A percentile compares a stretch with the other conserved stretches of the same genome.
phyloP scores from a whole-genome alignment of 2,888 invertebrate species.

The Gandaritis pyraliata region DNA sequence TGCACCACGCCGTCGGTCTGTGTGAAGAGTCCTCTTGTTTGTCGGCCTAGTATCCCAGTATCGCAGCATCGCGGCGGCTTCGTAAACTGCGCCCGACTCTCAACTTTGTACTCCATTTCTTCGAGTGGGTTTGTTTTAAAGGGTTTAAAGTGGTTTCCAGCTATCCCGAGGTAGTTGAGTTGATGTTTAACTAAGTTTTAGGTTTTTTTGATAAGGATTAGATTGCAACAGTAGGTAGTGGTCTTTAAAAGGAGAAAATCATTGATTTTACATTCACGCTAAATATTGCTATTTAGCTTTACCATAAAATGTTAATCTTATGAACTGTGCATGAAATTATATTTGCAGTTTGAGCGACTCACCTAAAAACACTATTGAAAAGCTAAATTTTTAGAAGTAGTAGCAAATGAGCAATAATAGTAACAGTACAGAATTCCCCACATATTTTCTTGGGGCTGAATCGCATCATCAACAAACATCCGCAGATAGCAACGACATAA shows the following conservation, averaged over 20 bases:
- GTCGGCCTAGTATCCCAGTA: slow-evolving; percentile 3
- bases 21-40: slow-evolving; percentile 1
- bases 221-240: too few species aligned
- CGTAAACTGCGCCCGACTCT: neutral
- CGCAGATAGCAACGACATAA: neutral
- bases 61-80: neutral
- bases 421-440: too few species aligned
- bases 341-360: too few species aligned
- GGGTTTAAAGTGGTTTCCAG: slow-evolving; percentile 9
- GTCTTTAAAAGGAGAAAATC: too few species aligned
- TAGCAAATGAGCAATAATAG: too few species aligned
- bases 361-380: too few species aligned
- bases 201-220: neutral
- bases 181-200: neutral
- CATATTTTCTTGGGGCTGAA: neutral
- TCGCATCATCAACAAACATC: neutral
- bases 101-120: slow-evolving; percentile 19
- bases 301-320: too few species aligned
- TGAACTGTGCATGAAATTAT: too few species aligned
- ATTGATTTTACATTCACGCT: too few species aligned
- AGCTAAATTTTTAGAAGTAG: too few species aligned
- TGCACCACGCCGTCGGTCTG: neutral
- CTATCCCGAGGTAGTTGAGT: neutral
- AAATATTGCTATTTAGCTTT: too few species aligned
- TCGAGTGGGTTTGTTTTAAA: slow-evolving; percentile 14